Conservation (phyloP, 2,113 vertebrate genomes). For the Platysteira castanea region DNA sequence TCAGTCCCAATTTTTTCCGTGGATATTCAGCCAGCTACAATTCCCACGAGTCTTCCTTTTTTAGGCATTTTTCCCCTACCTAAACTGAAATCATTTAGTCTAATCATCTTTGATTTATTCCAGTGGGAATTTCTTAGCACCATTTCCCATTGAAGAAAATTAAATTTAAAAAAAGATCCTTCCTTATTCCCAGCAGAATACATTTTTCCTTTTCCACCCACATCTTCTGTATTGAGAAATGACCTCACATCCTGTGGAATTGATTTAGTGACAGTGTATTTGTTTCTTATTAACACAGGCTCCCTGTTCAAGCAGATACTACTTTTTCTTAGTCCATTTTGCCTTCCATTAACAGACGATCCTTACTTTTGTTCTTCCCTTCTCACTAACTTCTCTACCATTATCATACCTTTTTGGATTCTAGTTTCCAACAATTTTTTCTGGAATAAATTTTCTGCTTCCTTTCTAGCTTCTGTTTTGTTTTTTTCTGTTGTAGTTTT, state of each 20-base stretch:
- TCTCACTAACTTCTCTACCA: neutral
- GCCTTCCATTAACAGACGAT: neutral
- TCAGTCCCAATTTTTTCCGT: neutral
- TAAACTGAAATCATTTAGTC: neutral
- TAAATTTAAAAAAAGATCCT: neutral
- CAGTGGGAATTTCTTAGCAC: neutral
- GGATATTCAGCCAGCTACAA: neutral
- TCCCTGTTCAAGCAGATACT: neutral
- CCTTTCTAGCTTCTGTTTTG: neutral
- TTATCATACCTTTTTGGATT: neutral
- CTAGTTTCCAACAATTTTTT: neutral
- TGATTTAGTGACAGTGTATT: neutral
- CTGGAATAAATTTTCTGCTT: neutral
- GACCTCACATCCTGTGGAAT: conserved; percentile 15
- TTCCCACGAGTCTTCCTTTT: neutral
- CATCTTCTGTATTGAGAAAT: conserved; percentile 1
- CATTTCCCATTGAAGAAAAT: conserved; percentile 2
- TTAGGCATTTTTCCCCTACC: neutral
- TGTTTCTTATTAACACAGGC: neutral
- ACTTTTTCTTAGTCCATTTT: neutral
- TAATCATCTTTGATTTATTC: conserved; percentile 21
- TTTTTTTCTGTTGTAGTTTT: neutral
- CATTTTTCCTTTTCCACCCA: conserved; percentile 9
- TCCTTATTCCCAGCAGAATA: neutral
- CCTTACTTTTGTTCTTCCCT: neutral